Evolutionary conservation across 2,113 vertebrate species (phyloP).

Genomic region (Charina bottae): DNA sequence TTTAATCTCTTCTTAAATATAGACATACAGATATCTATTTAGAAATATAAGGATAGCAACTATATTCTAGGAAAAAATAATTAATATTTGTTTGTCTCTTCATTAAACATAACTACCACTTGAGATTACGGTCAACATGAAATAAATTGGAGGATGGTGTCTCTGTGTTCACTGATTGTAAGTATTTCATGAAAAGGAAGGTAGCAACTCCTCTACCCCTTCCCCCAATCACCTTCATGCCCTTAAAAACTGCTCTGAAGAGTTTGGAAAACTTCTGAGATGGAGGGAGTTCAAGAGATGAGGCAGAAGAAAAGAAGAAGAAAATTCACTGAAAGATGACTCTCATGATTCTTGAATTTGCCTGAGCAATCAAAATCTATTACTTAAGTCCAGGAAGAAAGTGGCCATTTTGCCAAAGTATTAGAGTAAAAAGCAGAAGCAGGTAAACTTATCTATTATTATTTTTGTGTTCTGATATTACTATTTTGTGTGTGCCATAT

Average conservation of each 20-base stretch:
- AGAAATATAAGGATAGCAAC: background rate
- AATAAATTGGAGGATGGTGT: background rate
- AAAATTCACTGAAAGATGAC: background rate
- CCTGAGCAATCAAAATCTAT: background rate
- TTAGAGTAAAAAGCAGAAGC: background rate
- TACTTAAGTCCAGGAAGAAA: background rate
- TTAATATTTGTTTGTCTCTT: background rate
- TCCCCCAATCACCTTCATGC: background rate
- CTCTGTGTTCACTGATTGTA: background rate
- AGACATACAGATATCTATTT: background rate
- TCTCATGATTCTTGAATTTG: background rate
- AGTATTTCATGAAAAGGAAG: background rate
- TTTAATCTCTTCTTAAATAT: conserved; percentile 6
- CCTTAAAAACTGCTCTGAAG: background rate
- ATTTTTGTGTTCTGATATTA: background rate
- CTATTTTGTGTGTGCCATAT: background rate
- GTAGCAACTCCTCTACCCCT: background rate
- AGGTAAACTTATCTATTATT: background rate
- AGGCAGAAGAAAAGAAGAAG: background rate
- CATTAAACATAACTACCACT: background rate
- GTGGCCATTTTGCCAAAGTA: background rate
- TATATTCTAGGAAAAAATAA: background rate
- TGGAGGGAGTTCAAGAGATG: background rate
- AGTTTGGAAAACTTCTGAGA: background rate
- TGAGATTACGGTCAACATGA: background rate